Evolutionary conservation across 2,797 vertebrate genomes (phyloP).

Genomic region (Triplophysa bombifrons): DNA sequence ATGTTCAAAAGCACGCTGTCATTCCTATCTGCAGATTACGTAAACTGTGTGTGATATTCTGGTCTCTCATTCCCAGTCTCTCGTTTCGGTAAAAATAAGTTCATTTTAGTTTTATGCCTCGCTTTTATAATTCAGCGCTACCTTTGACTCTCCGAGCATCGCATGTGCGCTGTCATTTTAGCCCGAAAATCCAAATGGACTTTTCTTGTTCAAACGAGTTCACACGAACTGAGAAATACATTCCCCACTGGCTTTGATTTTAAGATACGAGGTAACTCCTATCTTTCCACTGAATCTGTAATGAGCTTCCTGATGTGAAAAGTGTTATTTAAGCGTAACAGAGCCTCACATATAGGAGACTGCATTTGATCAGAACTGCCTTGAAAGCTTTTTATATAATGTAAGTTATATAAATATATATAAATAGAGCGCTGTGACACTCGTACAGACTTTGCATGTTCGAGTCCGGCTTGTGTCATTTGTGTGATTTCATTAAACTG

Average conservation of each 20-base stretch:
- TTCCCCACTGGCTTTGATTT: constrained; percentile 41
- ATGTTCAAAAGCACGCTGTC: constrained; percentile 37
- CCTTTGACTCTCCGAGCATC: constrained; percentile 66
- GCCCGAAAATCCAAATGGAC: constrained; percentile 72
- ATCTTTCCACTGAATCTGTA: constrained; percentile 26
- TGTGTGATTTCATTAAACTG: not conserved
- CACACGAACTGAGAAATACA: constrained; percentile 50
- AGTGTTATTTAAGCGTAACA: constrained; percentile 10
- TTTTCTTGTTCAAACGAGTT: constrained; percentile 72
- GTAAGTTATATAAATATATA: constrained; percentile 4
- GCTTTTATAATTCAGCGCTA: constrained; percentile 42
- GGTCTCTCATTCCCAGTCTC: constrained; percentile 13
- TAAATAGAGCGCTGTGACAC: no score
- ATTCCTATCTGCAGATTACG: constrained; percentile 43
- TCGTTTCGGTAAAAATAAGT: constrained; percentile 16
- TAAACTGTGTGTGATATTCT: constrained; percentile 31
- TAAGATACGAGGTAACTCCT: constrained; percentile 26
- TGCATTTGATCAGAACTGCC: constrained; percentile 11
- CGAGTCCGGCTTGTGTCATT: not conserved
- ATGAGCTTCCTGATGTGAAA: constrained; percentile 21
- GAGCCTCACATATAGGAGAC: constrained; percentile 6
- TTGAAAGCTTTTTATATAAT: constrained; percentile 19
- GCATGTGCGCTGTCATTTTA: constrained; percentile 66
- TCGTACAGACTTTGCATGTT: no score
- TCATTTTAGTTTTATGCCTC: constrained; percentile 34